These are phyloP conservation scores for Drosophila micromelanica DNA, from an alignment of 1,140 invertebrate genomes.

Conservation along the genomic window DNA sequence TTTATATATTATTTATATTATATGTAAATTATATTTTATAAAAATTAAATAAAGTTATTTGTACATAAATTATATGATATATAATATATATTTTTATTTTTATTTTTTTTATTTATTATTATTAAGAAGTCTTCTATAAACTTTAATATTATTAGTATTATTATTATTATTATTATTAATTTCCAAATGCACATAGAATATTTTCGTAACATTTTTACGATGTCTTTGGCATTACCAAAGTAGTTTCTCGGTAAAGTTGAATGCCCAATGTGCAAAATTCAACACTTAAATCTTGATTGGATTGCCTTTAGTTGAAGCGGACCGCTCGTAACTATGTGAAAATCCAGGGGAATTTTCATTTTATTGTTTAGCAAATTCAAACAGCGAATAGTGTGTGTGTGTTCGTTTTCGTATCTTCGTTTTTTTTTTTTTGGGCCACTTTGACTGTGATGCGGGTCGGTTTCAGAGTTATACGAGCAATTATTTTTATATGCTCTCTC, in stretches of 20 bases:
- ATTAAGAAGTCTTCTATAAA: too few relatives aligned
- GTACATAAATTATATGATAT: too few relatives aligned
- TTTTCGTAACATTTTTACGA: too few relatives aligned
- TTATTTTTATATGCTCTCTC: slow-evolving; percentile 28
- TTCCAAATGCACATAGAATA: too few relatives aligned
- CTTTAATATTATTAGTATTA: too few relatives aligned
- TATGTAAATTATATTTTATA: too few relatives aligned
- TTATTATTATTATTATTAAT: too few relatives aligned
- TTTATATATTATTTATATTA: too few relatives aligned
- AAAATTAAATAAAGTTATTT: too few relatives aligned
- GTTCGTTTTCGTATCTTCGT: neutral
- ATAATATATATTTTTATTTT: too few relatives aligned
- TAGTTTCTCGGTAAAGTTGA: neutral
- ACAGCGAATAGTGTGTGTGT: neutral
- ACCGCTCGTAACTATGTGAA: slow-evolving; percentile 48
- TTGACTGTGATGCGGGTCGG: slow-evolving; percentile 21
- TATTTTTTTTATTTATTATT: too few relatives aligned
- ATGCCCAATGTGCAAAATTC: slow-evolving; percentile 39
- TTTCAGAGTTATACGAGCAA: neutral
- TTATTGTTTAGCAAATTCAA: slow-evolving; percentile 41
- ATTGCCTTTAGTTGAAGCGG: slow-evolving; percentile 21
- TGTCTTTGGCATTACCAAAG: too few relatives aligned
- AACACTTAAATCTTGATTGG: slow-evolving; percentile 46
- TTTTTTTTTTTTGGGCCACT: slow-evolving; percentile 33
- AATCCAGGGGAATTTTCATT: slow-evolving; percentile 63